Evolutionary conservation across 2,797 vertebrate genomes (phyloP).

Genomic region (Coregonus suidteri): DNA sequence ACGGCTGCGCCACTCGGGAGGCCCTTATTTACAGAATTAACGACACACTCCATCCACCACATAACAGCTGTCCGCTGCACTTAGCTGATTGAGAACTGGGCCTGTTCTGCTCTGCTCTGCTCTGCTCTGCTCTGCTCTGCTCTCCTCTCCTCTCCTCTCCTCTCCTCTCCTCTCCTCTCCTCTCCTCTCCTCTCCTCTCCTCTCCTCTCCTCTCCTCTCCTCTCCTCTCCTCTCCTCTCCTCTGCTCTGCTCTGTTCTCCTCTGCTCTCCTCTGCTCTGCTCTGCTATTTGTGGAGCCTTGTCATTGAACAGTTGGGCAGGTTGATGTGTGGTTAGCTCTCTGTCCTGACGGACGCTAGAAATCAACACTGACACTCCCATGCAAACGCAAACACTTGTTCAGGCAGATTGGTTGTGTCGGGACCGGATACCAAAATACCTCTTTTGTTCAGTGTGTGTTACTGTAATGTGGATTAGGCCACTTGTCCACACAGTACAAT

Average conservation of each 20-base stretch:
- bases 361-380: conserved; percentile 59
- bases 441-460: conserved; percentile 10
- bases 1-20: too few species aligned
- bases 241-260: too few species aligned
- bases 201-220: too few species aligned
- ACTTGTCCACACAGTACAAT: conserved; percentile 20
- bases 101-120: conserved; percentile 26
- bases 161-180: too few species aligned
- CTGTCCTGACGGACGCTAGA: conserved; percentile 33
- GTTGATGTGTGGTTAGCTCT: conserved; percentile 59
- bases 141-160: too few species aligned
- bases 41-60: conserved; percentile 62
- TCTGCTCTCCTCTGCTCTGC: conserved; percentile 9
- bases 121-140: conserved; percentile 4
- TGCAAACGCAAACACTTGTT: conserved; percentile 56
- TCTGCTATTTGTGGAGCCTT: conserved; percentile 41
- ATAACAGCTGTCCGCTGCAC: conserved; percentile 74
- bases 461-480: conserved; percentile 31
- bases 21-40: conserved; percentile 65
- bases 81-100: conserved; percentile 70
- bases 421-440: conserved; percentile 8
- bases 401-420: conserved; percentile 34
- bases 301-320: conserved; percentile 59
- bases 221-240: too few species aligned
- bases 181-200: too few species aligned